Conservation (phyloP, 37 sponge, comb jelly and placozoan species). For the Mnemiopsis leidyi region DNA sequence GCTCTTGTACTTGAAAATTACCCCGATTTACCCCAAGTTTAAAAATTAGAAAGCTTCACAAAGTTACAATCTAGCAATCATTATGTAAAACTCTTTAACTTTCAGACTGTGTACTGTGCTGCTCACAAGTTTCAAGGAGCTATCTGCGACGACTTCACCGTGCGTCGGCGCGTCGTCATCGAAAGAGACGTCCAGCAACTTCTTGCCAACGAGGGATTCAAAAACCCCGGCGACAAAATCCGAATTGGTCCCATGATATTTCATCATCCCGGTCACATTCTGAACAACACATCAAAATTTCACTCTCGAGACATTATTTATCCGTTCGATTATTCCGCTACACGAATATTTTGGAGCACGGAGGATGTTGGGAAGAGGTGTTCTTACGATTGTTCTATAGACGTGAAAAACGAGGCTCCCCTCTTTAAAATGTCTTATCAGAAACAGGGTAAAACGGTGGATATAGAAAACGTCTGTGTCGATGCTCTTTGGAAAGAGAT, state of each 20-base stretch:
- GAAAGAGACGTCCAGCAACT: slow-evolving; percentile 45
- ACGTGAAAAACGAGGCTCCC: background rate
- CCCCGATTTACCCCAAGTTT: too few relatives aligned
- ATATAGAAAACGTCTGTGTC: background rate
- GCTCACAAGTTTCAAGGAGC: background rate
- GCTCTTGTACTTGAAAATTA: too few relatives aligned
- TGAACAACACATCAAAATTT: slow-evolving; percentile 43
- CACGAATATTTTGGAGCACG: slow-evolving; percentile 24
- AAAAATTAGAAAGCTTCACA: too few relatives aligned
- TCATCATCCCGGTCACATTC: slow-evolving; percentile 44
- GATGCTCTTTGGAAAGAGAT: background rate
- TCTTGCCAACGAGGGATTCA: slow-evolving; percentile 13
- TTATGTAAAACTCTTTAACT: too few relatives aligned
- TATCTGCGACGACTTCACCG: background rate
- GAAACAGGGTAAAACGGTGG: background rate
- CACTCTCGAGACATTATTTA: slow-evolving; percentile 10
- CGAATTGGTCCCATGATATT: slow-evolving; percentile 23
- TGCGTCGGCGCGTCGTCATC: slow-evolving; percentile 10
- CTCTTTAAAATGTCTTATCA: background rate
- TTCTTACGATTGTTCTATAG: background rate
- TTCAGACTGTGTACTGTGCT: slow-evolving; percentile 25
- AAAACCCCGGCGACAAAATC: slow-evolving; percentile 6
- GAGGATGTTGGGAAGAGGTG: background rate
- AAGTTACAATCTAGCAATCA: too few relatives aligned
- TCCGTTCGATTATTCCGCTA: slow-evolving; percentile 28